Evolutionary conservation across 2,797 vertebrate genomes (phyloP).

Genomic region (Anabas testudineus): DNA sequence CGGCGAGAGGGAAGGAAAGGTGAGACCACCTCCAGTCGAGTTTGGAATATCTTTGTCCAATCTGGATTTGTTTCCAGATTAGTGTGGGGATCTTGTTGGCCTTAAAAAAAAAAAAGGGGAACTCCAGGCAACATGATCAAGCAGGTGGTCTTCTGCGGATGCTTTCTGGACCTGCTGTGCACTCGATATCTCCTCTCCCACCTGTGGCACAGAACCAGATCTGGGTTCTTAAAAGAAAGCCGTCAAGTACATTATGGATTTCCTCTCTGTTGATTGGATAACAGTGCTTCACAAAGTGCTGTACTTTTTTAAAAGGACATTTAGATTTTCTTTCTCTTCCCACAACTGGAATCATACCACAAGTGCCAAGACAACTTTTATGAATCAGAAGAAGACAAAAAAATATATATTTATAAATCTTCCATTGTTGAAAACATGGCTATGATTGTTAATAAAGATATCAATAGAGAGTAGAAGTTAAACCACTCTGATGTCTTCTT

Average conservation of each 20-base stretch:
- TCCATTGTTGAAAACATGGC: slow-evolving; percentile 84
- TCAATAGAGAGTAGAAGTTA: slow-evolving; percentile 83
- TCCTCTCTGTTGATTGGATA: slow-evolving; percentile 79
- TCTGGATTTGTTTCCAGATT: slow-evolving; percentile 63
- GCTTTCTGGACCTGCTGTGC: slow-evolving; percentile 73
- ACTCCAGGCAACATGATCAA: slow-evolving; percentile 65
- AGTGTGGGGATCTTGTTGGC: slow-evolving; percentile 63
- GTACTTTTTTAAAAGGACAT: slow-evolving; percentile 66
- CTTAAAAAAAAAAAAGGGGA: slow-evolving; percentile 56
- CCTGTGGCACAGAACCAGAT: slow-evolving; percentile 70
- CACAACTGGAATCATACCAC: slow-evolving; percentile 86
- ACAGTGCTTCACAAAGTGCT: slow-evolving; percentile 66
- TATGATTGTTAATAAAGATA: slow-evolving; percentile 88
- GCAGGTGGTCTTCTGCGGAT: slow-evolving; percentile 69
- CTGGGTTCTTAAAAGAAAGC: slow-evolving; percentile 60
- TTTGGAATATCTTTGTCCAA: slow-evolving; percentile 73
- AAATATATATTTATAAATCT: slow-evolving; percentile 89
- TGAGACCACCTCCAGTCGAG: slow-evolving; percentile 42
- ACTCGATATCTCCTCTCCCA: slow-evolving; percentile 62
- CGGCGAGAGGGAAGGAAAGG: slow-evolving; percentile 29
- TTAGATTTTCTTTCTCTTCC: slow-evolving; percentile 63
- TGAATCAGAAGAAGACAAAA: slow-evolving; percentile 80
- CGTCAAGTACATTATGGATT: slow-evolving; percentile 79
- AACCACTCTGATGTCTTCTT: slow-evolving; percentile 77
- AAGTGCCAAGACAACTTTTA: slow-evolving; percentile 79